Conservation (phyloP, 2,888 invertebrate species). For the Diabrotica balteata region DNA sequence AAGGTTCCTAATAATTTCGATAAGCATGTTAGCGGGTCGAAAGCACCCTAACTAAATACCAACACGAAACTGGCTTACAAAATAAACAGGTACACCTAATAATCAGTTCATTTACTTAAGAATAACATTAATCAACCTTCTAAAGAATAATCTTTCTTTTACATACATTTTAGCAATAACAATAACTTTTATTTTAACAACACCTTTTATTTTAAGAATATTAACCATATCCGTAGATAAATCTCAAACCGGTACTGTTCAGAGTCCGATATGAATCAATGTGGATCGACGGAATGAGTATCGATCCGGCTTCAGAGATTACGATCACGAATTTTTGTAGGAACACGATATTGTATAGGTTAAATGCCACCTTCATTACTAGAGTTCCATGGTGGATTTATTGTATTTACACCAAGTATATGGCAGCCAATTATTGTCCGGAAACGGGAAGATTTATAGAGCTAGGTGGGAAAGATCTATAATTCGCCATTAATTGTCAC, state of each 20-base stretch:
- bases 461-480: constrained; percentile 24
- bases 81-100: too few species aligned
- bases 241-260: constrained; percentile 8
- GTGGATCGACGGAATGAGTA: constrained; percentile 49
- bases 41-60: too few species aligned
- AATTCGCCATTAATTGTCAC: constrained; percentile 17
- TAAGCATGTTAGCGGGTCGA: too few species aligned
- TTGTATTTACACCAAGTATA: constrained; percentile 35
- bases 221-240: too few species aligned
- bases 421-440: constrained; percentile 30
- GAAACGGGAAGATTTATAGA: constrained; percentile 26
- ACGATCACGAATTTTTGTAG: constrained; percentile 41
- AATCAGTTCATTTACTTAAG: too few species aligned
- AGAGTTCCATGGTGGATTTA: constrained; percentile 30
- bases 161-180: too few species aligned
- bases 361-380: constrained; percentile 39
- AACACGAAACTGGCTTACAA: too few species aligned
- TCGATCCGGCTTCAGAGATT: constrained; percentile 44
- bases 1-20: too few species aligned
- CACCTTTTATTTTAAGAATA: too few species aligned
- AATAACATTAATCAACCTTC: too few species aligned
- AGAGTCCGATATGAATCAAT: constrained; percentile 50
- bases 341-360: constrained; percentile 42
- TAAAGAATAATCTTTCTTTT: too few species aligned
- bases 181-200: too few species aligned